These are phyloP conservation scores for Dryobates pubescens DNA, from an alignment of 2,797 vertebrate species.

Conservation along the genomic window DNA sequence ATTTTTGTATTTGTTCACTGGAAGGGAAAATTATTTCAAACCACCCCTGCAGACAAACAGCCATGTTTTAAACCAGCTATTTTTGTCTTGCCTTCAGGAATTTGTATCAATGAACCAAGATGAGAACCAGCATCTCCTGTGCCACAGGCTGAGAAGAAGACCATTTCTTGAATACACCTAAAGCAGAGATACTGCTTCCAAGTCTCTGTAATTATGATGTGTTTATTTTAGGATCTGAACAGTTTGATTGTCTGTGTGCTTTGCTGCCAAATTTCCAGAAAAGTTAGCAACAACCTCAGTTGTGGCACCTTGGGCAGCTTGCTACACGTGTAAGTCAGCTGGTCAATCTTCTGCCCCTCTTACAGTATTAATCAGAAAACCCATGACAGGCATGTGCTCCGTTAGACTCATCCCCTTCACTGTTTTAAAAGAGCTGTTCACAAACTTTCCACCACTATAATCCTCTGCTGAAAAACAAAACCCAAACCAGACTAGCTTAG, in stretches of 20 bases:
- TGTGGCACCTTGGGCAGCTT: accelerated
- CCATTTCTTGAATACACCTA: neutral
- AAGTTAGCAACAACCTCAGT: neutral
- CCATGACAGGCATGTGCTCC: neutral
- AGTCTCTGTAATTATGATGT: neutral
- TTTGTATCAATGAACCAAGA: accelerated
- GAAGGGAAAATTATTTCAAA: neutral
- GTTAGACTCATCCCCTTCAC: neutral
- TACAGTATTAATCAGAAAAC: neutral
- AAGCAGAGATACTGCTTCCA: neutral
- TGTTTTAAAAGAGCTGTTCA: neutral
- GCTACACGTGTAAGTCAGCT: neutral
- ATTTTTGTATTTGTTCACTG: neutral
- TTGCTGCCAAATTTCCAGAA: neutral
- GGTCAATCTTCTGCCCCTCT: neutral
- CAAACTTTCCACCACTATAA: neutral
- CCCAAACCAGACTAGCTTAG: neutral
- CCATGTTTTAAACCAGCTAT: neutral
- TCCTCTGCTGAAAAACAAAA: neutral
- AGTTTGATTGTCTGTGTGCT: neutral
- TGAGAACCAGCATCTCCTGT: neutral
- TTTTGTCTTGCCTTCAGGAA: neutral
- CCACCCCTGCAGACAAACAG: neutral
- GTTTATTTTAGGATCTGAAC: neutral
- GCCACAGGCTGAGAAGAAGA: neutral